phyloP scores from a whole-genome alignment of 1,140 invertebrate species.

The Drosophila eugracilis region DNA sequence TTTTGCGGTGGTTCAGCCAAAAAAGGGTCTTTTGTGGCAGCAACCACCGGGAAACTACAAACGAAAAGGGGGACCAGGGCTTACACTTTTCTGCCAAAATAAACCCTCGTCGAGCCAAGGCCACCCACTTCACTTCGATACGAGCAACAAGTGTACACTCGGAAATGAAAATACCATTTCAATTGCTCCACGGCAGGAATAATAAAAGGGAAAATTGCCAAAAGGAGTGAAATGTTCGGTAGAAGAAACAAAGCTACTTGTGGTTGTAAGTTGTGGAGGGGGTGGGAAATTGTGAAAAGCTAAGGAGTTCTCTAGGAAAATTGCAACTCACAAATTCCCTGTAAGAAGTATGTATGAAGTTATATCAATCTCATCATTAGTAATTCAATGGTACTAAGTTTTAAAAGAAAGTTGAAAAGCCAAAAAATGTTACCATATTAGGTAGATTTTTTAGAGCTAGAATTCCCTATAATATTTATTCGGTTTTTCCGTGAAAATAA shows the following conservation, averaged over 20 bases:
- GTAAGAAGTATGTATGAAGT: neutral
- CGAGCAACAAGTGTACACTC: slow-evolving; percentile 68
- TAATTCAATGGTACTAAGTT: too few species aligned
- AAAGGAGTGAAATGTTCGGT: slow-evolving; percentile 41
- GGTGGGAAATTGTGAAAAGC: slow-evolving; percentile 24
- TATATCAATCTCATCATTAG: too few species aligned
- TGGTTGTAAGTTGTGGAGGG: neutral
- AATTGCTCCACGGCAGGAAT: slow-evolving; percentile 25
- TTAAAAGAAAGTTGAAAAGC: too few species aligned
- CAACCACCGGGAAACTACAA: slow-evolving; percentile 73
- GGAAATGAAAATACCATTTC: slow-evolving; percentile 59
- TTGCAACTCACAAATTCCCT: neutral
- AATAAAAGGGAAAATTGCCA: slow-evolving; percentile 6
- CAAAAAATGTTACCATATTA: too few species aligned
- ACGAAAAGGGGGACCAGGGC: slow-evolving; percentile 31
- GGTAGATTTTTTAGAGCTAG: too few species aligned
- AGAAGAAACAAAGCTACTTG: slow-evolving; percentile 37
- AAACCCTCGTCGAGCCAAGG: slow-evolving; percentile 43
- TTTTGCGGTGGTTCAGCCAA: slow-evolving; percentile 21
- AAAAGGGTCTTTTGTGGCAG: slow-evolving; percentile 39
- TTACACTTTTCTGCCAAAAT: slow-evolving; percentile 60
- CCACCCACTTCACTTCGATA: neutral
- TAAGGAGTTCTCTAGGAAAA: neutral
- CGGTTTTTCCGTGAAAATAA: too few species aligned
- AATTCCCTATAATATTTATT: neutral